Percentiles rank a stretch among this genome's conserved stretches.
phyloP scores from a whole-genome alignment of 2,113 vertebrate genomes.

The Turdus rufiventris region DNA sequence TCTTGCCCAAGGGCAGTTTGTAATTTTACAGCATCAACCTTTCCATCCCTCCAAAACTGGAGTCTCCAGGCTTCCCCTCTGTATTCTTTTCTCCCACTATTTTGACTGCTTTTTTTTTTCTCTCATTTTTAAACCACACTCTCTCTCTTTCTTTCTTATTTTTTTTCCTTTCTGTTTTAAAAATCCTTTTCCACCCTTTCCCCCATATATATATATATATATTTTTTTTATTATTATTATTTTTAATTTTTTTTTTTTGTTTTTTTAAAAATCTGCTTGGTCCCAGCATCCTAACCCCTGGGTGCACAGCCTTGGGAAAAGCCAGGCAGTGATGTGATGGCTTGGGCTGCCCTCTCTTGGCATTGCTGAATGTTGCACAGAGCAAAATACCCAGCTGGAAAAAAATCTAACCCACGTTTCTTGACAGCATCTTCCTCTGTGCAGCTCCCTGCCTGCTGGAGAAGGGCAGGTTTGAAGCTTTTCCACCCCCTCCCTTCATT shows the following conservation, averaged over 20 bases:
- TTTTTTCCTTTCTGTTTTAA: not conserved
- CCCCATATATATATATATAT: no score
- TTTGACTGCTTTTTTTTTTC: not conserved
- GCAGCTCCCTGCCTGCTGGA: not conserved
- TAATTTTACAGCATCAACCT: not conserved
- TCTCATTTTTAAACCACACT: rapidly evolving
- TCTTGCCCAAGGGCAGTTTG: not conserved
- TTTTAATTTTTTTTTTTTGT: no score
- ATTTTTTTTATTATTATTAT: no score
- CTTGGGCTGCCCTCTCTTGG: slow-evolving; percentile 64
- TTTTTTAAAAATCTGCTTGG: not conserved
- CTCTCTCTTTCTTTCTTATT: no score
- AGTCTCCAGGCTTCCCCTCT: not conserved
- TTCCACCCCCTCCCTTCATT: not conserved
- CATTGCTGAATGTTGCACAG: not conserved
- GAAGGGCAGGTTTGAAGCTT: not conserved
- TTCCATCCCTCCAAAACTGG: not conserved
- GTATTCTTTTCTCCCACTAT: not conserved
- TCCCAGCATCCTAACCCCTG: not conserved
- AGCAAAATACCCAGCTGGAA: not conserved
- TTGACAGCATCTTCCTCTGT: not conserved
- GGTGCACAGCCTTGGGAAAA: rapidly evolving
- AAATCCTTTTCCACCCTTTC: not conserved
- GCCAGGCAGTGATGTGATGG: not conserved
- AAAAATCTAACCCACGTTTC: not conserved